A percentile compares a stretch with the other conserved stretches of the same genome.
Conservation (phyloP, 1,140 invertebrate species). For the Euschistus heros region DNA sequence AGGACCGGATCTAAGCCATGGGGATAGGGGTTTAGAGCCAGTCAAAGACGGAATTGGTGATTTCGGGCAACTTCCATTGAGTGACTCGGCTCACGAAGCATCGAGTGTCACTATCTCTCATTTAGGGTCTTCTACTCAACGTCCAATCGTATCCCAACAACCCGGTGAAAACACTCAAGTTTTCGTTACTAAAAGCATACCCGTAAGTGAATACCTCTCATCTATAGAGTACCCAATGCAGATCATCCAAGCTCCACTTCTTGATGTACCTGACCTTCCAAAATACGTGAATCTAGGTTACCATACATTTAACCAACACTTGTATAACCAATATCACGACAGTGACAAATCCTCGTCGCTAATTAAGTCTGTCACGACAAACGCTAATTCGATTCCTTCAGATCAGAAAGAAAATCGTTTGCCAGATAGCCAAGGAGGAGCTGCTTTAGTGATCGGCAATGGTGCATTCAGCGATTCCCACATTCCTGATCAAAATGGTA, state of each 20-base stretch:
- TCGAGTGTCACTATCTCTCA: slow-evolving; percentile 20
- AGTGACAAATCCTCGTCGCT: slow-evolving; percentile 19
- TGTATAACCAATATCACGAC: slow-evolving; percentile 18
- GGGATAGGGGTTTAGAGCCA: not conserved
- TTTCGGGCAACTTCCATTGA: slow-evolving; percentile 23
- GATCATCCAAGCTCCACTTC: slow-evolving; percentile 31
- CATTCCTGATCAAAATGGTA: not conserved
- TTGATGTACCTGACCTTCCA: slow-evolving; percentile 27
- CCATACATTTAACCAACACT: slow-evolving; percentile 20
- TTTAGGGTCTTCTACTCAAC: not conserved
- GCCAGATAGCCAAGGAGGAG: not conserved
- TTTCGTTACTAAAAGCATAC: slow-evolving; percentile 29
- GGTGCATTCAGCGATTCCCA: no score
- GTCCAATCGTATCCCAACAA: not conserved
- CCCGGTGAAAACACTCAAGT: slow-evolving; percentile 12
- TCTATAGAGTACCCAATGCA: slow-evolving; percentile 32
- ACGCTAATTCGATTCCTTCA: not conserved
- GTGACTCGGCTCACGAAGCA: slow-evolving; percentile 26
- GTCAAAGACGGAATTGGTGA: slow-evolving; percentile 16
- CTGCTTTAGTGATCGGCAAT: not conserved
- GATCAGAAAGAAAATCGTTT: not conserved
- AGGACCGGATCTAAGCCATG: slow-evolving; percentile 18
- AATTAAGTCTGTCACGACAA: not conserved
- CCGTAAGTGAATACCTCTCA: slow-evolving; percentile 30
- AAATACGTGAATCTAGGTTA: slow-evolving; percentile 29